Evolutionary conservation across 2,888 invertebrate species (phyloP), one percentile per base, ranked within the genome.

Genomic region (Watsonalla cultraria): DNA sequence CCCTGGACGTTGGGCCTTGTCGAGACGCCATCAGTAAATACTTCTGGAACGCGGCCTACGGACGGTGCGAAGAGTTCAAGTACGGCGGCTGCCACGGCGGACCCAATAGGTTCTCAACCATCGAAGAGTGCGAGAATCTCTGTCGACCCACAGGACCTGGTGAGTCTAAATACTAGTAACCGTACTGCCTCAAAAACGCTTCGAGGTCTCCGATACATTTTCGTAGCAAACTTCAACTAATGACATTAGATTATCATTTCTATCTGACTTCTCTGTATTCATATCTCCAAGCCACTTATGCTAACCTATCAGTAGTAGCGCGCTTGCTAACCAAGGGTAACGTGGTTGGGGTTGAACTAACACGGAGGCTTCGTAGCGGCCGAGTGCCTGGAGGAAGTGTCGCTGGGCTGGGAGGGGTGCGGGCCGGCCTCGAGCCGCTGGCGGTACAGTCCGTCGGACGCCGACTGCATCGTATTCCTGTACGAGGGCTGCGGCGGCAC

Each of bases 401-500:
- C 67, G 60, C 57, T 62, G 60, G 83, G 88, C 13, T 48, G 53
- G 53, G 53, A 80, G 82, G 64, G 73, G 51, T 15, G 61, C 34
- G 52, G 54, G 39, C 49, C 54, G 68, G 74, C 84, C 68, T 80
- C 78, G 65, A 93, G 93, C 61, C 93, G 96, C 74, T 97, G 94
- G 94, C 93, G 93, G 91, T 96, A 94, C 84, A 94, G 94, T 82
- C 92, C 92, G 62, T 87, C 88, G 51, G 88, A 91, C 65, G 94
- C 92, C 65, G 93, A 93, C 72, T 98, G 98, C 85, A 84, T 93
- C 64, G 92, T 93, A 54, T 98, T 98, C 90, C 92, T 94, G 74
- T 98, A 95, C 91, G 93, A 93, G 63, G 97, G 98, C 86, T 98
- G 97, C 86, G 95, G 94, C 61, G 97, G 97, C 72, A 97, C 96